Conservation (phyloP, 30 jellyfish, hydroid and myxozoan species). For the Rhopilema esculentum region DNA sequence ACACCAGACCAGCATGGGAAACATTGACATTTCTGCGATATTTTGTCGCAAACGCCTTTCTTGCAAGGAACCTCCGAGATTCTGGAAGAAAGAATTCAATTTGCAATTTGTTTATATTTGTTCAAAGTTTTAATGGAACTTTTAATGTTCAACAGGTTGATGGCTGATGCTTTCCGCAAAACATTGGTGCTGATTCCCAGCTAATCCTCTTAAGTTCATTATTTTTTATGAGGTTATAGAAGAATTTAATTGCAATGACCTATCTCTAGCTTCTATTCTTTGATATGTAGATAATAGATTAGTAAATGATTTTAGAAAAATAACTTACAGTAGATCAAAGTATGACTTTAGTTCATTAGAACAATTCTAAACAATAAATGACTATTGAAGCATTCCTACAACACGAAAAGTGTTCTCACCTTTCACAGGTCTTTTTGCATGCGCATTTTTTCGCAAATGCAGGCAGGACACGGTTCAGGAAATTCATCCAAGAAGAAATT, state of each 20-base stretch:
- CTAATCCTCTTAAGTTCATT: too few relatives aligned
- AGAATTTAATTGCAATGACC: too few relatives aligned
- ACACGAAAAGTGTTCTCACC: background rate
- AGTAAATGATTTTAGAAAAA: too few relatives aligned
- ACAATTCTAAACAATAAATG: background rate
- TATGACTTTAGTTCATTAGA: background rate
- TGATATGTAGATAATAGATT: too few relatives aligned
- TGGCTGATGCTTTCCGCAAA: too few relatives aligned
- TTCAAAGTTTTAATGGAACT: background rate
- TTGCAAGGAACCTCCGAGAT: constrained; percentile 36
- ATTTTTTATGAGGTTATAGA: too few relatives aligned
- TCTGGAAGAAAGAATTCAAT: background rate
- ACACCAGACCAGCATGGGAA: constrained; percentile 77
- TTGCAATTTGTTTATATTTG: background rate
- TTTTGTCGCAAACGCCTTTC: constrained; percentile 48
- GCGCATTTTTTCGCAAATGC: background rate
- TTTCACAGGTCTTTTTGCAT: background rate
- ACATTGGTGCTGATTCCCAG: too few relatives aligned
- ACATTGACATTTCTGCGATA: constrained; percentile 36
- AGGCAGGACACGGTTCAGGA: background rate
- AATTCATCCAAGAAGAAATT: background rate
- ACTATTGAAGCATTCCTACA: background rate
- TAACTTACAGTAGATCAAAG: too few relatives aligned
- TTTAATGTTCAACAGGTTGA: background rate
- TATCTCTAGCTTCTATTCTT: too few relatives aligned